Conservation (phyloP, 1,140 invertebrate genomes). For the Macrobrachium nipponense region DNA sequence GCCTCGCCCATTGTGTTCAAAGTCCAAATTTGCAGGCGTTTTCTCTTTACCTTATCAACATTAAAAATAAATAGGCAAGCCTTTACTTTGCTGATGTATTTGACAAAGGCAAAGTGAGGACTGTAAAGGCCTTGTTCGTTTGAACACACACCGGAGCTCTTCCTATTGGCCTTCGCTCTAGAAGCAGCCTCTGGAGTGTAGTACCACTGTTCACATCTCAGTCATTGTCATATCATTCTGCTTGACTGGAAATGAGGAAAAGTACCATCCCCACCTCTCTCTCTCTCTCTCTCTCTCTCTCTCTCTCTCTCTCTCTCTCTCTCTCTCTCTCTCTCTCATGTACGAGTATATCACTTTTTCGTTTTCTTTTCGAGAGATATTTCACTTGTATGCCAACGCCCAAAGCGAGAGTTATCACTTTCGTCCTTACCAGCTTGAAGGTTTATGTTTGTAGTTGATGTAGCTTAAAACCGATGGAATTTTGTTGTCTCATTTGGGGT, state of each 20-base stretch:
- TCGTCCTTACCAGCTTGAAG: neutral
- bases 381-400: neutral
- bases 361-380: neutral
- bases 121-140: no score
- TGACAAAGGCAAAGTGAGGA: no score
- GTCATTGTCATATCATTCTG: no score
- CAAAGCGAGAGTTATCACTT: neutral
- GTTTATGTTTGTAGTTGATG: no score
- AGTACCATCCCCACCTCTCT: neutral
- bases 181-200: neutral
- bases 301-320: slow-evolving; percentile 46
- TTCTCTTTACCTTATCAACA: neutral
- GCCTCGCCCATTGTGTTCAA: neutral
- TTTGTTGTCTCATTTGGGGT: no score
- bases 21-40: no score
- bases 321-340: slow-evolving; percentile 36
- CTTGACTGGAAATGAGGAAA: neutral
- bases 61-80: no score
- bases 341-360: neutral
- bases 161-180: neutral
- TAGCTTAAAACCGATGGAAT: no score
- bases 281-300: slow-evolving; percentile 38
- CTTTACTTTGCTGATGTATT: no score
- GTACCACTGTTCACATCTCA: no score
- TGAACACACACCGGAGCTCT: no score